Evolutionary conservation across 2,888 invertebrate genomes (phyloP).

Genomic region (Andricus curvator): DNA sequence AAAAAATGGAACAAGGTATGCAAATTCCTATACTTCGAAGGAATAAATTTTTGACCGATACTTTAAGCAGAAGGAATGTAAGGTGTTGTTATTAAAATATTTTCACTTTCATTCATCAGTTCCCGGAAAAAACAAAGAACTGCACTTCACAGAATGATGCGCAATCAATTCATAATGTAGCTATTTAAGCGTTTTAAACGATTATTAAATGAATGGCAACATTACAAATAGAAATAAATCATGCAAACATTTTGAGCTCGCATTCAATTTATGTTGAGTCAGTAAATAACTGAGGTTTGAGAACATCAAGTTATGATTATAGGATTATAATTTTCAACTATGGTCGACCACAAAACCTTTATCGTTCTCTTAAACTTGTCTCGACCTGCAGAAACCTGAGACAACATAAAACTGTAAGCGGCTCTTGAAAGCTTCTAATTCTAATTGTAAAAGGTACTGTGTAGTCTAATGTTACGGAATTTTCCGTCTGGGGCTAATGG

Average conservation of each 20-base stretch:
- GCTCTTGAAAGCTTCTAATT: not conserved
- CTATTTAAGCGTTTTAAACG: not conserved
- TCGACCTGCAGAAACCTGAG: not conserved
- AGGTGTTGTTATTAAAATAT: conserved; percentile 17
- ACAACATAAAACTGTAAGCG: not conserved
- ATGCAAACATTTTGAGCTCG: not conserved
- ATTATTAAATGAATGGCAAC: not conserved
- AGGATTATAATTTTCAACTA: no score
- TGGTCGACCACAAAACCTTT: not conserved
- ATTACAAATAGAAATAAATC: not conserved
- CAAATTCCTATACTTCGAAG: not conserved
- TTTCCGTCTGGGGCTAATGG: no score
- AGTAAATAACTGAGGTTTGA: not conserved
- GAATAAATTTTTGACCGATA: not conserved
- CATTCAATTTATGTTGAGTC: not conserved
- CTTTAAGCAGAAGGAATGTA: not conserved
- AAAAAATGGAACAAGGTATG: not conserved
- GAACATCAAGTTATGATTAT: not conserved
- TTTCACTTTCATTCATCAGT: conserved; percentile 11
- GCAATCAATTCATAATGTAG: not conserved
- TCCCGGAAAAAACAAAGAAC: conserved; percentile 1
- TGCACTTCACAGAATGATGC: not conserved
- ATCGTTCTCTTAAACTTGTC: not conserved
- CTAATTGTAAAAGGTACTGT: no score
- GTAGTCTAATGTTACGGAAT: no score